Base-by-base conservation (phyloP, 2,113 vertebrate genomes). In the Chroicocephalus ridibundus region DNA sequence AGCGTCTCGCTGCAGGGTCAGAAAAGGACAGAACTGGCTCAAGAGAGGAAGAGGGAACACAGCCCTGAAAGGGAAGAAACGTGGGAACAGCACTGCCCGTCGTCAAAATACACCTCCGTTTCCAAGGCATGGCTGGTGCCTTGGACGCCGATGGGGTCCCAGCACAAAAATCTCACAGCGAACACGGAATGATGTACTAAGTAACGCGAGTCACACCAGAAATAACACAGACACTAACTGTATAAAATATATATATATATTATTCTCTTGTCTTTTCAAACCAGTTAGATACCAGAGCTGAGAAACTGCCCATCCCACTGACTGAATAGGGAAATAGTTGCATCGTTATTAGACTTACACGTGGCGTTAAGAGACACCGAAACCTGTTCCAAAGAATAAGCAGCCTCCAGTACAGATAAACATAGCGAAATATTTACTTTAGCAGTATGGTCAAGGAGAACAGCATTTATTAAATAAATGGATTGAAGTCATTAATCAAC, bases 401-500 rank as follows among this genome's bases (percentile, higher is more conserved):
- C 60, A 89, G 64, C 52, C 85, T 49, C 47, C 47, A n/a, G 32
- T 18, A 60, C 36, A 76, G 34, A 58, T n/a, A 94, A 89, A 75
- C 69, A 57, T 1, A 60, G 62, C 49, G 89, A 95, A 94, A 89
- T 76, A 93, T 82, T 94, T 94, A 94, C 77, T 79, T 79, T 51
- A 84, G 65, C 66, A 55, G 47, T 46, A 46, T 58, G 46, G 91
- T 68, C 80, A 71, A 69, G 47, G 58, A 80, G 89, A 95, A 85
- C 2, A 87, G 31, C 49, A 51, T 61, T 86, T 94, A 91, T 93
- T 89, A 85, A 94, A 94, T 72, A 96, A 82, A 89, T 64, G 44
- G 64, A 88, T 46, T 58, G 21, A 77, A 94, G 29, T 58, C 34
- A 91, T 92, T 92, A 96, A 91, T 94, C 91, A 97, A 46, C 25